A percentile compares a stretch with the other conserved stretches of the same genome.
Conservation (phyloP, 2,113 vertebrate genomes). For the Serilophus lunatus region DNA sequence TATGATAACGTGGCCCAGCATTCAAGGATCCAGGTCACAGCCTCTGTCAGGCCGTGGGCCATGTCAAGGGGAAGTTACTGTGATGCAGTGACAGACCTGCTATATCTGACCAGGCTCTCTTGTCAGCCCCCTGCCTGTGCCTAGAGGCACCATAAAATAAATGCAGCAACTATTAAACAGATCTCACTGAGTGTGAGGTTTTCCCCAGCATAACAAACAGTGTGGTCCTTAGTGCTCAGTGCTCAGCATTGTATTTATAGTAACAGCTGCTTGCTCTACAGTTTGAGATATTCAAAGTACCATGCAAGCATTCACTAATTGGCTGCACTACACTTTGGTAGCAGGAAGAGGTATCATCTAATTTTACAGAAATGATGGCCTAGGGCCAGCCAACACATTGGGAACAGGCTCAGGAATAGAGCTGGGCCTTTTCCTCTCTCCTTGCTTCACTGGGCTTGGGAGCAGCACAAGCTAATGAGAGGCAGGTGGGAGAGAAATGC, state of each 20-base stretch:
- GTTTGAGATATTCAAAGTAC: neutral
- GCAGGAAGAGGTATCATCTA: neutral
- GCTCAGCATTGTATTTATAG: neutral
- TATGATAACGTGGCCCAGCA: neutral
- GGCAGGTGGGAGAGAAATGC: neutral
- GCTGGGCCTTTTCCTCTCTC: neutral
- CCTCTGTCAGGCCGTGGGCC: neutral
- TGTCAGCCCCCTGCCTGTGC: neutral
- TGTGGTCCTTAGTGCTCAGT: neutral
- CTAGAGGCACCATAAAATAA: neutral
- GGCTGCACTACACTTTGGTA: neutral
- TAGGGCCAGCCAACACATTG: neutral
- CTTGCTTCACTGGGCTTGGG: rapidly evolving
- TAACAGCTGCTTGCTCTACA: neutral
- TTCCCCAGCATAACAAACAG: neutral
- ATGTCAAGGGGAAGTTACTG: neutral
- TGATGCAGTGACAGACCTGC: neutral
- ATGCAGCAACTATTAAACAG: neutral
- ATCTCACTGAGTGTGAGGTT: neutral
- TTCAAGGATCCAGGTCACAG: neutral
- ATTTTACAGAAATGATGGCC: neutral
- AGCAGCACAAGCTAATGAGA: neutral
- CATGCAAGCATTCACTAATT: neutral
- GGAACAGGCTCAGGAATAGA: neutral
- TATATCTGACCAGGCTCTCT: neutral